phyloP scores from a whole-genome alignment of 2,113 vertebrate species.

The Periophthalmodon schlosseri region DNA sequence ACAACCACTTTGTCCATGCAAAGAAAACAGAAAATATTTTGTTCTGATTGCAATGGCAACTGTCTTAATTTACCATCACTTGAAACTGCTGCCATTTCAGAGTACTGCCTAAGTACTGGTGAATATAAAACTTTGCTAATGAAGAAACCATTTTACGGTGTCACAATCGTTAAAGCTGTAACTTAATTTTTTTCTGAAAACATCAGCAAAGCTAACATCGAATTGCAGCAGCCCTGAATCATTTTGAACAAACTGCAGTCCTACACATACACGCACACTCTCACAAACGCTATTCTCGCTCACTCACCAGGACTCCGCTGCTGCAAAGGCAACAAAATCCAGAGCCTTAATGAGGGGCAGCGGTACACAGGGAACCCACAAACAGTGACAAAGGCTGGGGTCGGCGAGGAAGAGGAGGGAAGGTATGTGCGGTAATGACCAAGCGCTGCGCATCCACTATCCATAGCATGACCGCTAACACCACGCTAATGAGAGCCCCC shows the following conservation, averaged over 20 bases:
- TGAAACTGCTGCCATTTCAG: too few relatives aligned
- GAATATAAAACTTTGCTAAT: too few relatives aligned
- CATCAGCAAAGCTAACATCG: background rate
- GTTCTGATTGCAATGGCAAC: too few relatives aligned
- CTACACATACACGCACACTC: background rate
- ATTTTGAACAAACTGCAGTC: background rate
- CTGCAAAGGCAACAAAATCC: background rate
- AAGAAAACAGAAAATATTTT: too few relatives aligned
- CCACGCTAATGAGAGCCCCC: background rate
- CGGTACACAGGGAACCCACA: background rate
- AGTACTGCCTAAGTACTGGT: too few relatives aligned
- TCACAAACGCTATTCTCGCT: background rate
- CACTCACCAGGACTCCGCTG: background rate
- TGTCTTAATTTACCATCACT: too few relatives aligned
- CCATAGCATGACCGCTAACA: background rate
- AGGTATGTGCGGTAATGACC: background rate
- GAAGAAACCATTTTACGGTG: background rate
- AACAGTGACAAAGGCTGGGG: background rate
- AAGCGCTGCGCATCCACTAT: background rate
- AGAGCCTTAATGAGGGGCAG: background rate
- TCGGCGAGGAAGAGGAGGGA: background rate
- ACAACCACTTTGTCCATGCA: too few relatives aligned
- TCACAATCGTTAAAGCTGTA: background rate
- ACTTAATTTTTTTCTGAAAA: background rate
- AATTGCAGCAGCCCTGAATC: background rate